Evolutionary conservation across 2,797 vertebrate species (phyloP), one percentile per base, ranked within the genome.

Genomic region (Novumbra hubbsi): DNA sequence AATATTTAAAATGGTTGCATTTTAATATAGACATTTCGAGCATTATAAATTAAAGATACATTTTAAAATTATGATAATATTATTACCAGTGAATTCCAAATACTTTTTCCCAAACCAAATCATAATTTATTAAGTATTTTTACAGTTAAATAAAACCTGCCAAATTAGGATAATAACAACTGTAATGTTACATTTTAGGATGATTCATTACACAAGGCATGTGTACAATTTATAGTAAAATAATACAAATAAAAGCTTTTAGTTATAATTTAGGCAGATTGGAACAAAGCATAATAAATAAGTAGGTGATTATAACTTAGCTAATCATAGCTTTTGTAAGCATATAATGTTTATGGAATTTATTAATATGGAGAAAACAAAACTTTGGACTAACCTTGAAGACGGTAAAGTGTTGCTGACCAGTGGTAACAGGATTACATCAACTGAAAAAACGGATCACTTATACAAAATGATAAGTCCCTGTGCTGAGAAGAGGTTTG

Each of bases 401-500:
- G 12, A 30, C 19, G 0, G 48, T 70, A n/a, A 49, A 50, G 15
- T 32, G 27, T 15, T 70, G 28, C 50, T 5, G 50, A n/a, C 45
- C 27, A 30, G 28, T 32, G 24, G 55, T n/a, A 21, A 52, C 50
- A 12, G 24, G n/a, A 24, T 57, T 11, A 8, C 9, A 24, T 24
- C 7, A n/a, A 12, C 55, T 69, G 24, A 16, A 19, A 19, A 70
- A 30, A 8, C 41, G 41, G 2, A 50, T 19, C 6, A 70, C 30
- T 28, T n/a, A 34, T 4, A 50, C 24, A 19, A 28, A 52, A 50
- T 32, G 4, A 19, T 45, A 69, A 12, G 1, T 41, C 12, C 7
- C 21, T 21, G 21, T 8, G 27, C 50, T 19, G 34, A 68, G 38
- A 30, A 17, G 27, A 49, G 24, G 4, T 75, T 73, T 84, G 82